Evolutionary conservation across 2,113 vertebrate genomes (phyloP).

Genomic region (Climacteris rufus): DNA sequence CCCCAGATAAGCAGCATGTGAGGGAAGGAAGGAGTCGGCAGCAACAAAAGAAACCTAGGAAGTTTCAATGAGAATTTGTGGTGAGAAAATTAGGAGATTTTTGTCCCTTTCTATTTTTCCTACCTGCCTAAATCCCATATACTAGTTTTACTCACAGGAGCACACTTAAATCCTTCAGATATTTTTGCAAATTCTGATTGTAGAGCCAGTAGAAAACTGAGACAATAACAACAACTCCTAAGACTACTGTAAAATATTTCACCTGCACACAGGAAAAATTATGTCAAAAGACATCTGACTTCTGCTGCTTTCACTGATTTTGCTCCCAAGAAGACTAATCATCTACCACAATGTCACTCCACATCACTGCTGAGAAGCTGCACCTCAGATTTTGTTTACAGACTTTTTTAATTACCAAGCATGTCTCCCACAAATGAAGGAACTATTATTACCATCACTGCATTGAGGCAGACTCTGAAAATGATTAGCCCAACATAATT

Average conservation of each 20-base stretch:
- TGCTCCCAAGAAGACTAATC: slow-evolving; percentile 11
- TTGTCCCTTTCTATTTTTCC: not conserved
- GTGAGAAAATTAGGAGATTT: not conserved
- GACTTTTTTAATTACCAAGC: not conserved
- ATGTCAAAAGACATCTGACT: not conserved
- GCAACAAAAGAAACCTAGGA: not conserved
- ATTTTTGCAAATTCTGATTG: not conserved
- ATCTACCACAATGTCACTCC: not conserved
- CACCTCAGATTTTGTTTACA: slow-evolving; percentile 27
- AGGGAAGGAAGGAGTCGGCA: not conserved
- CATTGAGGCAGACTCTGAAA: not conserved
- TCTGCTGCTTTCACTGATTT: slow-evolving; percentile 18
- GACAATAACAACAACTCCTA: not conserved
- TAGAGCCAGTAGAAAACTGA: not conserved
- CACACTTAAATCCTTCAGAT: not conserved
- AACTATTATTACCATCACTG: not conserved
- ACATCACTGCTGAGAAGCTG: not conserved
- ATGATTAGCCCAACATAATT: not conserved
- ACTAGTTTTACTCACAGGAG: not conserved
- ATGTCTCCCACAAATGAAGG: not conserved
- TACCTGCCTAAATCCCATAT: not conserved
- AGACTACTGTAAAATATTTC: not conserved
- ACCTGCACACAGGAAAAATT: not conserved
- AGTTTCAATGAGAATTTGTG: not conserved
- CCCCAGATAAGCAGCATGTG: slow-evolving; percentile 18